phyloP scores from a whole-genome alignment of 2,888 invertebrate species.

The Subacronicta megacephala region DNA sequence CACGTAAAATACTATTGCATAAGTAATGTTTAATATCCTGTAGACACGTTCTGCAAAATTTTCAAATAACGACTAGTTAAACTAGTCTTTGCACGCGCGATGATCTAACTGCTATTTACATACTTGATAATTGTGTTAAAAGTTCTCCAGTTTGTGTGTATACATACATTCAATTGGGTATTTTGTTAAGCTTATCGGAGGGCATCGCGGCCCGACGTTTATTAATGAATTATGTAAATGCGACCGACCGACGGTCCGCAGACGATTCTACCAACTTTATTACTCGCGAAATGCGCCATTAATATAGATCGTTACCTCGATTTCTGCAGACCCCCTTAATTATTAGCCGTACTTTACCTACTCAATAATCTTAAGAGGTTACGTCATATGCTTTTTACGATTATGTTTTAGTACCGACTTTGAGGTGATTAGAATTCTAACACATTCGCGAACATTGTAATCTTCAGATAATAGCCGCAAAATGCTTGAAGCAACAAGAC shows the following conservation, averaged over 20 bases:
- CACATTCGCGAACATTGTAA: conserved; percentile 37
- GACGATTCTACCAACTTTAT: conserved; percentile 72
- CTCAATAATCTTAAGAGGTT: conserved; percentile 34
- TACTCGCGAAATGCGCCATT: conserved; percentile 76
- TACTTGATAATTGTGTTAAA: conserved; percentile 50
- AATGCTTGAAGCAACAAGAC: conserved; percentile 36
- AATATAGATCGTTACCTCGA: conserved; percentile 60
- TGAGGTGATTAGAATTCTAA: conserved; percentile 26
- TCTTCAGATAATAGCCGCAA: conserved; percentile 28
- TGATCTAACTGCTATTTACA: conserved; percentile 40
- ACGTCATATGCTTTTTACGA: conserved; percentile 30
- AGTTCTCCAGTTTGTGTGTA: conserved; percentile 64
- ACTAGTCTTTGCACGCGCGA: conserved; percentile 13
- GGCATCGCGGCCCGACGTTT: conserved; percentile 80
- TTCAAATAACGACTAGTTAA: conserved; percentile 5
- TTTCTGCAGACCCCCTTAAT: conserved; percentile 48
- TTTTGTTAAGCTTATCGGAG: conserved; percentile 82
- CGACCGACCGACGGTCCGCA: conserved; percentile 67
- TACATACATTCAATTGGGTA: conserved; percentile 71
- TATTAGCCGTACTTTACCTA: conserved; percentile 41
- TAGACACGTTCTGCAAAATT: conserved; percentile 4
- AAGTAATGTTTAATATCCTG: conserved; percentile 24
- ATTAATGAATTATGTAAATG: conserved; percentile 87
- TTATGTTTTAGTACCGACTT: conserved; percentile 23
- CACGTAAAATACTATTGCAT: conserved; percentile 14